Conservation (phyloP, 2,797 vertebrate genomes). For the Euphonia xanthogaster region DNA sequence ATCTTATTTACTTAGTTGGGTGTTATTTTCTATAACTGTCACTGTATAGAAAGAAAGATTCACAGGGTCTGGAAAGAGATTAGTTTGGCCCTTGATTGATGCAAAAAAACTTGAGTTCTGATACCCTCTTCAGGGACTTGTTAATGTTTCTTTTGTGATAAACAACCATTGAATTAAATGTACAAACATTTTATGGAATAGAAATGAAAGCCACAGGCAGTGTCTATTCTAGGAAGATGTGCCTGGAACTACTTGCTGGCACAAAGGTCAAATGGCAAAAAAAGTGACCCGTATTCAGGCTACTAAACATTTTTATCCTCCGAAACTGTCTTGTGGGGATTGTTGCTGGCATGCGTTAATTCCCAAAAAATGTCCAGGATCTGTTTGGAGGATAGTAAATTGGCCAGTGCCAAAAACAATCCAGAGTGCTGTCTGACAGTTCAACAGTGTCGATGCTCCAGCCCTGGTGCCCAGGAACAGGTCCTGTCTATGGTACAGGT, state of each 20-base stretch:
- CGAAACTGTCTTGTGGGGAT: background rate
- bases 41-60: background rate
- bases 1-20: background rate
- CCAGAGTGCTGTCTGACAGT: background rate
- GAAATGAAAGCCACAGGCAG: background rate
- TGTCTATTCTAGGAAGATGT: background rate
- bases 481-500: rapidly evolving
- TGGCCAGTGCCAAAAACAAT: background rate
- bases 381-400: background rate
- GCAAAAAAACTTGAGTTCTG: background rate
- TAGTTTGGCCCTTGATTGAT: background rate
- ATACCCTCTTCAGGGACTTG: background rate
- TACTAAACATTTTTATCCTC: background rate
- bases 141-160: background rate
- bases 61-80: background rate
- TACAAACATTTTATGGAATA: background rate
- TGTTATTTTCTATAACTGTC: background rate
- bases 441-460: background rate
- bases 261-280: background rate
- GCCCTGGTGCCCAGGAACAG: rapidly evolving
- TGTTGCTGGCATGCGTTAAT: background rate
- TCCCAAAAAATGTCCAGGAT: background rate
- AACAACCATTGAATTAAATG: background rate
- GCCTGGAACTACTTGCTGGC: rapidly evolving
- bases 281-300: background rate